Conservation (phyloP, 1,140 invertebrate species). For the Sitobion miscanthi region DNA sequence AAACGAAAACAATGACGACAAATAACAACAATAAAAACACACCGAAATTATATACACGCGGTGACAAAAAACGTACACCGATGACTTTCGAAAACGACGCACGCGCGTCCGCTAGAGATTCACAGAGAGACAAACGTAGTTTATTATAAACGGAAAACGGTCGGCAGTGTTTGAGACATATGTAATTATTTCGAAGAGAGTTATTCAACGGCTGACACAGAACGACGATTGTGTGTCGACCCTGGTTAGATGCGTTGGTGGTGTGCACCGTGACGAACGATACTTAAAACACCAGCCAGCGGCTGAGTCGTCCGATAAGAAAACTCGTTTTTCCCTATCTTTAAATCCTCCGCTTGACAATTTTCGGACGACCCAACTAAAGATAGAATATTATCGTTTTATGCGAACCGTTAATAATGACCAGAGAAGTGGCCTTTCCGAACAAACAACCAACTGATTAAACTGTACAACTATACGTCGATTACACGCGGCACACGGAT, state of each 20-base stretch:
- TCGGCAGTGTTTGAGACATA: neutral
- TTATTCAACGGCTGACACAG: neutral
- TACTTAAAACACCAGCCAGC: neutral
- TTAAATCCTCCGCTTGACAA: neutral
- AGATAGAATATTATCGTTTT: neutral
- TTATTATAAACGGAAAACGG: neutral
- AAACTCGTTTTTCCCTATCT: conserved; percentile 1
- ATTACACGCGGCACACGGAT: neutral
- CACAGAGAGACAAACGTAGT: neutral
- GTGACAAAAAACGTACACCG: neutral
- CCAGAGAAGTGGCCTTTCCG: neutral
- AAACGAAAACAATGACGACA: neutral
- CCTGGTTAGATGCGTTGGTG: neutral
- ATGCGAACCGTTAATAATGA: neutral
- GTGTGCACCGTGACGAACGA: neutral
- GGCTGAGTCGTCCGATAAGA: neutral
- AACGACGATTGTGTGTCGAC: neutral
- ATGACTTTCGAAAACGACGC: neutral
- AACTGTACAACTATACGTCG: neutral
- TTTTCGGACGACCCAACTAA: neutral
- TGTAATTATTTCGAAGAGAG: neutral
- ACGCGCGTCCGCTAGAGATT: neutral
- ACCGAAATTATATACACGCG: neutral
- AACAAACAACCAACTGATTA: neutral
- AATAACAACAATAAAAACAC: neutral